Conservation (phyloP, 2,888 invertebrate species). For the Epinotia brunnichana region DNA sequence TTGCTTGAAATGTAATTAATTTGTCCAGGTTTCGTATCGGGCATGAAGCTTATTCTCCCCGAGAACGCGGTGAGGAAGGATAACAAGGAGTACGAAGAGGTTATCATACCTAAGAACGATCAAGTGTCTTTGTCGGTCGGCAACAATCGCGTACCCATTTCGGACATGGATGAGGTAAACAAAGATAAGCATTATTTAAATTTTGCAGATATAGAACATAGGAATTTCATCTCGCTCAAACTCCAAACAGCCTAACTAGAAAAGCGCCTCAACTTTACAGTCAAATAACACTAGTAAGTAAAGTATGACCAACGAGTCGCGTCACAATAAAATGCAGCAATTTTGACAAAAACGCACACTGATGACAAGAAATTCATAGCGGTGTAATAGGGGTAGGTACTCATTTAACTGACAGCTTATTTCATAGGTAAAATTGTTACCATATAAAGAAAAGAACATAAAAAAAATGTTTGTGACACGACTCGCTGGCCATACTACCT, state of each 20-base stretch:
- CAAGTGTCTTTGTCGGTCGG: constrained; percentile 84
- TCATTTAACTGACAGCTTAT: too few species aligned
- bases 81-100: constrained; percentile 91
- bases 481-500: not conserved
- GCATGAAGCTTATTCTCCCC: constrained; percentile 90
- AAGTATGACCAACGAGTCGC: too few species aligned
- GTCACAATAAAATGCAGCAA: too few species aligned
- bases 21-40: constrained; percentile 88
- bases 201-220: not conserved
- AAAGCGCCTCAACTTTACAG: not conserved
- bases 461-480: too few species aligned
- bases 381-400: too few species aligned
- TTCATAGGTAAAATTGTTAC: too few species aligned
- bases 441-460: too few species aligned
- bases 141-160: constrained; percentile 85
- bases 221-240: not conserved
- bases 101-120: constrained; percentile 90
- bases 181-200: not conserved
- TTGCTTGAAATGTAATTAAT: constrained; percentile 43
- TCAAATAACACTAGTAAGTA: too few species aligned
- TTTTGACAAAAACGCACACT: too few species aligned
- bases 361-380: too few species aligned
- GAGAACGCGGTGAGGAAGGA: constrained; percentile 90
- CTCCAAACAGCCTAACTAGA: not conserved
- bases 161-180: constrained; percentile 86